Evolutionary conservation across 2,888 invertebrate genomes (phyloP), one percentile per base, ranked within the genome.

Genomic region (Chymomyza fuscimana): DNA sequence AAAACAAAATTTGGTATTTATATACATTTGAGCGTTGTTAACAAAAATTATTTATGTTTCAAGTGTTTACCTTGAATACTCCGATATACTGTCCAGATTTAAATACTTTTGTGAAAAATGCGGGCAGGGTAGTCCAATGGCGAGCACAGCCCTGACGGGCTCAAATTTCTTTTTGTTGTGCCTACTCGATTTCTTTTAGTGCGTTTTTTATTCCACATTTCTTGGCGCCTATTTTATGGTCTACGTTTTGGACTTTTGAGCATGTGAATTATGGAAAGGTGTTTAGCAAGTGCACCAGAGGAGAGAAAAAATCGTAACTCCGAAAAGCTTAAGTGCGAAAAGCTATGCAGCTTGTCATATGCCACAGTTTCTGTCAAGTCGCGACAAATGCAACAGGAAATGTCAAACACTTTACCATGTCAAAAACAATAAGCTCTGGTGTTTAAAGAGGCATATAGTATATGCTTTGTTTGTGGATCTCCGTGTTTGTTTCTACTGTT

Each of bases 361-460:
- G 40, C 6, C 40, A 10, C 12, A 10, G 6, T 46, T 12, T 12
- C 12, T 46, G 40, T 46, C 40, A 12, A 46, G 12, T 46, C 40
- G 40, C 16, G 9, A n/a, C 52, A 54, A 63, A 60, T 69, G 73
- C 74, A 77, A 76, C 75, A 74, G 86, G 82, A 85, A 76, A 80
- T 77, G 76, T 77, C 82, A 85, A 82, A 82, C 85, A 82, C 77
- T 82, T 74, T 65, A 68, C 63, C 19, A 72, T 60, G 46, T 65
- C 75, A 73, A 73, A 81, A 83, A 80, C 83, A 80, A 82, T 79
- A 69, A 69, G 70, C 72, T 70, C 19, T 7, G 12, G 56, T 16
- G 66, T 5, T 32, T 12, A 46, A 46, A 46, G 40, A 46, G 40
- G 40, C 40, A 75, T 73, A 74, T 80, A 66, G 62, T 69, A 65